Evolutionary conservation across 2,113 vertebrate genomes (phyloP).

Genomic region (Bagarius yarrelli): DNA sequence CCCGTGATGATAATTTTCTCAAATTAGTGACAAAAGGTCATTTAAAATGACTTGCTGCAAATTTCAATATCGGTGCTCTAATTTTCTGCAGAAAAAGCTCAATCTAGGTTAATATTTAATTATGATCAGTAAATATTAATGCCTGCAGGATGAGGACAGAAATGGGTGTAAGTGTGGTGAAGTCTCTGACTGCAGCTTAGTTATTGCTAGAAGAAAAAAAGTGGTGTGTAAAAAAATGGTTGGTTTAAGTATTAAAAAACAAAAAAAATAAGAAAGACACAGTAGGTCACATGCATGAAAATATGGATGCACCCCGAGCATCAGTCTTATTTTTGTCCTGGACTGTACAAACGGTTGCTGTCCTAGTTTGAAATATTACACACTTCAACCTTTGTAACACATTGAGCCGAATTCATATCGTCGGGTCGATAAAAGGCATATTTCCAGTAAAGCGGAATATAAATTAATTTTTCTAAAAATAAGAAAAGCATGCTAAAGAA

Average conservation of each 20-base stretch:
- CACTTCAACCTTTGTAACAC: neutral
- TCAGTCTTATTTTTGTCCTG: neutral
- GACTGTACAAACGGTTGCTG: neutral
- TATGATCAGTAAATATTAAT: slow-evolving; percentile 57
- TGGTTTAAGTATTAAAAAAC: neutral
- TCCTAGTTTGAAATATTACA: slow-evolving; percentile 9
- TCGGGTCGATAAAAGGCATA: slow-evolving; percentile 11
- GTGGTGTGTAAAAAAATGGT: neutral
- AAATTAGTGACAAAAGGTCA: slow-evolving; percentile 45
- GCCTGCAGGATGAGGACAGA: slow-evolving; percentile 37
- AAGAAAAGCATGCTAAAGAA: slow-evolving; percentile 19
- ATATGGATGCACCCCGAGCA: neutral
- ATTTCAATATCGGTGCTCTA: slow-evolving; percentile 44
- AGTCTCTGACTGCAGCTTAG: slow-evolving; percentile 4
- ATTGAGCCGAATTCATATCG: neutral
- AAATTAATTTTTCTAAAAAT: slow-evolving; percentile 31
- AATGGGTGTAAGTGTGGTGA: slow-evolving; percentile 4
- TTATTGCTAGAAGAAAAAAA: neutral
- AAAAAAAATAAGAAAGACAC: neutral
- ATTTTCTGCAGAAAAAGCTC: slow-evolving; percentile 44
- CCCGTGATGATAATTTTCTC: slow-evolving; percentile 24
- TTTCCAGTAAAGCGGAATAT: slow-evolving; percentile 32
- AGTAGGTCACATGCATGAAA: neutral
- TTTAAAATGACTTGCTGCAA: slow-evolving; percentile 41
- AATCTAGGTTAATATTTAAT: slow-evolving; percentile 58